phyloP scores from a whole-genome alignment of 30 jellyfish, hydroid and myxozoan genomes.

The Turritopsis rubra region DNA sequence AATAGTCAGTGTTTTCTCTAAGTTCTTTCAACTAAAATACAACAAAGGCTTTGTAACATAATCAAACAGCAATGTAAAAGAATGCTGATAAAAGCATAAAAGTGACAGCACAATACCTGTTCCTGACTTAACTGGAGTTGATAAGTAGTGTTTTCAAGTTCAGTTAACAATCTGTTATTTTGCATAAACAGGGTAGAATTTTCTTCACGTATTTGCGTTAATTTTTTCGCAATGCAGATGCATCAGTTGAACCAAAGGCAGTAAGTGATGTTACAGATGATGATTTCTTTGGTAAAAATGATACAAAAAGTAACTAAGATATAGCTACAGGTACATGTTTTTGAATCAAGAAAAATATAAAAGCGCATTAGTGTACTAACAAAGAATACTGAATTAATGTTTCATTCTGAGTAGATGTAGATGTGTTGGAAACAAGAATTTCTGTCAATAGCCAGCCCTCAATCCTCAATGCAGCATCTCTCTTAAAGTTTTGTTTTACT shows the following conservation, averaged over 20 bases:
- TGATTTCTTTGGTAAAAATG: background rate
- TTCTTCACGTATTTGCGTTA: conserved; percentile 33
- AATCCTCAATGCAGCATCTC: too few species aligned
- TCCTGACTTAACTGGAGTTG: conserved; percentile 27
- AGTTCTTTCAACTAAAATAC: background rate
- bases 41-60: background rate
- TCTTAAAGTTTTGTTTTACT: too few species aligned
- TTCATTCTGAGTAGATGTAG: too few species aligned
- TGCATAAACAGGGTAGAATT: conserved; percentile 39
- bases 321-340: too few species aligned
- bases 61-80: background rate
- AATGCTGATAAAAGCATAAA: background rate
- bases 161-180: conserved; percentile 37
- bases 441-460: too few species aligned
- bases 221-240: conserved; percentile 13
- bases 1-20: background rate
- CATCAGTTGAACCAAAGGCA: background rate
- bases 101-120: conserved; percentile 16
- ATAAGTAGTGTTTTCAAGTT: conserved; percentile 34
- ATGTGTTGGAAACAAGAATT: too few species aligned
- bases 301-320: too few species aligned
- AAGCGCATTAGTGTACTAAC: too few species aligned
- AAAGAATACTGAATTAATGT: too few species aligned
- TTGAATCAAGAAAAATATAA: too few species aligned
- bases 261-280: conserved; percentile 1